Base-by-base conservation (phyloP, 2,113 vertebrate species). In the Periophthalmodon schlosseri region DNA sequence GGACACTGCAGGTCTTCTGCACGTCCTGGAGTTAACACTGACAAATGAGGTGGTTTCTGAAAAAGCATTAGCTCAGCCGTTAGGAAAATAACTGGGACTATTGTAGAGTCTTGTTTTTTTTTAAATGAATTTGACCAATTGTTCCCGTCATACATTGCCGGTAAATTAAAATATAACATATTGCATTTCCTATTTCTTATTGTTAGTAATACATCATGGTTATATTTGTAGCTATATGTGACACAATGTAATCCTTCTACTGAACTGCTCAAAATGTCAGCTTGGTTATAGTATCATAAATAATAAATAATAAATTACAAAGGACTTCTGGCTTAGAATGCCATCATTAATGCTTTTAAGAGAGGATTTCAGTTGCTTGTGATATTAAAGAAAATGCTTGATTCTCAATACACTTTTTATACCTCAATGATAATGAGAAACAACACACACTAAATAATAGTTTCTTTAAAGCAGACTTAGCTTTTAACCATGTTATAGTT, bases 1-100 rank as follows among this genome's bases (percentile, higher is more conserved):
- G 69, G 73, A 68, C 47, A 8, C 80, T 75, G 81, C 75, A 46
- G 81, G 76, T 60, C 73, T 66, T 39, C 83, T 60, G 80, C 34
- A 54, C 10, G 39, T 76, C 79, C 80, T 65, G 54, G 69, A 85
- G 81, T 84, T 56, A 82, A 73, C 76, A 14, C 56, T 89, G 86
- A 87, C 74, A 69, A 86, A 91, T 72, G 69, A 54, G 74, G 66
- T 67, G 1, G 72, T 77, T 84, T 84, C 79, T 58, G 64, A 36
- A 81, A 39, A 86, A 79, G 73, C 72, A 77, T 81, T 78, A 80
- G 73, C 60, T 80, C 57, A 50, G 60, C 64, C 36, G 21, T 86
- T 85, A 82, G 73, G 56, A 73, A 83, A 77, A 46, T 74, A 69
- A 81, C 69, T 72, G 68, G 70, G 66, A 20, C 44, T 46, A 71